A percentile compares a stretch with the other conserved stretches of the same genome.
These are phyloP conservation scores for Eubasilissa regina DNA, from an alignment of 1,140 invertebrate species.

Conservation along the genomic window DNA sequence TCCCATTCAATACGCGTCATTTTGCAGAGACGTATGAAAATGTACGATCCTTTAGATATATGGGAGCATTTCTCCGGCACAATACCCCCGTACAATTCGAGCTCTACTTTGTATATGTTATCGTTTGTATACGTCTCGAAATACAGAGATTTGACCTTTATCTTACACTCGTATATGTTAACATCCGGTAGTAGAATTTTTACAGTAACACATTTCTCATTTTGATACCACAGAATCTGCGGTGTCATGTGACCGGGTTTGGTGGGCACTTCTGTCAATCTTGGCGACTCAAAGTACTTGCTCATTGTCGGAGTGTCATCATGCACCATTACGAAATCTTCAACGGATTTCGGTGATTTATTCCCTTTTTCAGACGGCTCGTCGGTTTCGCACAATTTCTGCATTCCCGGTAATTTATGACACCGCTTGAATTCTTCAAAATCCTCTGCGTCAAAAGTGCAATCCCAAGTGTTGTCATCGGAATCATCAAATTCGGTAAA, in stretches of 20 bases:
- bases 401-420: background rate
- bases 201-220: slow-evolving; percentile 27
- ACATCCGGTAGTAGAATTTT: slow-evolving; percentile 42
- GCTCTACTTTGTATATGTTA: background rate
- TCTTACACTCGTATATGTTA: slow-evolving; percentile 27
- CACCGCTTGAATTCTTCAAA: background rate
- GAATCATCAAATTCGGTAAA: slow-evolving; percentile 3
- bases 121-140: slow-evolving; percentile 27
- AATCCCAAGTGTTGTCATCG: slow-evolving; percentile 24
- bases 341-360: background rate
- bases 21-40: slow-evolving; percentile 29
- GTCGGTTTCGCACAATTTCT: background rate
- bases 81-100: slow-evolving; percentile 17
- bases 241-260: slow-evolving; percentile 22
- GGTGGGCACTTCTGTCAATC: background rate
- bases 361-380: background rate
- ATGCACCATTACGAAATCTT: slow-evolving; percentile 2
- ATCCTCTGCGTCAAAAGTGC: slow-evolving; percentile 1
- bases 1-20: slow-evolving; percentile 15
- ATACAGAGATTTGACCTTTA: slow-evolving; percentile 12
- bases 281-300: background rate
- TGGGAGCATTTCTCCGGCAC: background rate
- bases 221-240: slow-evolving; percentile 39
- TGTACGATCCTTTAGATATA: slow-evolving; percentile 10
- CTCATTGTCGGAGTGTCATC: background rate